Conservation (phyloP, 2,888 invertebrate species). For the Rhogogaster chlorosoma region DNA sequence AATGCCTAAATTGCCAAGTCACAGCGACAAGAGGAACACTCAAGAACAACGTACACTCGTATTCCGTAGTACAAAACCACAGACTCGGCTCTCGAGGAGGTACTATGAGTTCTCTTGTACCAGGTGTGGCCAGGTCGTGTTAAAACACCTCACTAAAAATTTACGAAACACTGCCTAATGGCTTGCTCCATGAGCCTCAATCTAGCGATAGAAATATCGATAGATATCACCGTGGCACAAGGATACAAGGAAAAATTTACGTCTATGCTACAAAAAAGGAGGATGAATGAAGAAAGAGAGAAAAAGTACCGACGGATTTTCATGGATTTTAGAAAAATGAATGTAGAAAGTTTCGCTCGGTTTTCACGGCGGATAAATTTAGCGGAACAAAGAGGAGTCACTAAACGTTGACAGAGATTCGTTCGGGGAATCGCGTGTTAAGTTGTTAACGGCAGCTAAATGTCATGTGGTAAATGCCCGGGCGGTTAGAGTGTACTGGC, state of each 20-base stretch:
- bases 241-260: neutral
- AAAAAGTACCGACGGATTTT: neutral
- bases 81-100: neutral
- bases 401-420: neutral
- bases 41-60: constrained; percentile 11
- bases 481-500: neutral
- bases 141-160: constrained; percentile 1
- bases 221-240: neutral
- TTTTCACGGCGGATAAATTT: neutral
- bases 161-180: constrained; percentile 20
- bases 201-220: neutral
- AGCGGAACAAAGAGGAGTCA: neutral
- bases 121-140: constrained; percentile 31
- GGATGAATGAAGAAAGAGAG: no score
- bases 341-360: neutral
- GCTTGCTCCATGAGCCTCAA: neutral
- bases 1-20: constrained; percentile 76
- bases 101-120: constrained; percentile 12
- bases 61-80: neutral
- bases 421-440: neutral
- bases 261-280: neutral
- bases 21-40: constrained; percentile 60
- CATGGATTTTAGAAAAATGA: neutral
- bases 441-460: constrained; percentile 34
- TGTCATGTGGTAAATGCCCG: constrained; percentile 38